Conservation (phyloP, 2,113 vertebrate species). For the Lonchura striata region DNA sequence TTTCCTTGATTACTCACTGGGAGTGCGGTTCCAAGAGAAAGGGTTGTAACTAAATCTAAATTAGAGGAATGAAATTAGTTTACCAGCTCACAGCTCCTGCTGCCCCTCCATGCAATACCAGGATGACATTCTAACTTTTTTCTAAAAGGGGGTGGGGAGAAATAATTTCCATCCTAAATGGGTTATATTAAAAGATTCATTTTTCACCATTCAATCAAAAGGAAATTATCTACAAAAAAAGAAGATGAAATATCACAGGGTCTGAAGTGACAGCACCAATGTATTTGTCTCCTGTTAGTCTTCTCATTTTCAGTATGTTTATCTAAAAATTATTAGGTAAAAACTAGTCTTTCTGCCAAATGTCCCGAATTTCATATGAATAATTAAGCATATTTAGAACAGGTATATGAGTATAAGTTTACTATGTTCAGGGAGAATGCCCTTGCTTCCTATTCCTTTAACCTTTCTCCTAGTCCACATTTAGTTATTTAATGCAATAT, state of each 20-base stretch:
- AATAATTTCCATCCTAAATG: neutral
- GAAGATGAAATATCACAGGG: neutral
- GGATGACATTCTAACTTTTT: neutral
- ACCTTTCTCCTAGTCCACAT: neutral
- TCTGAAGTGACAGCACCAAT: neutral
- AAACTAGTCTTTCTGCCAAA: neutral
- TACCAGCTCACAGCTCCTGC: constrained; percentile 9
- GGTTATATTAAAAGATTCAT: neutral
- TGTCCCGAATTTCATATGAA: neutral
- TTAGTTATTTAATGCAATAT: neutral
- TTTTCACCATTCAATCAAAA: neutral
- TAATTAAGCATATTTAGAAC: neutral
- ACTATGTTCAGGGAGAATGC: neutral
- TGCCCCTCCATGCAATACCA: neutral
- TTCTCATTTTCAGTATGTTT: neutral
- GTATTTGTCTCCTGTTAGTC: neutral
- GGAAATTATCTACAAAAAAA: neutral
- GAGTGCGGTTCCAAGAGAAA: constrained; percentile 2
- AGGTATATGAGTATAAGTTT: neutral
- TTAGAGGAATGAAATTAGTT: constrained; percentile 51
- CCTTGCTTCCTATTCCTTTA: neutral
- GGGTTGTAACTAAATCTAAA: constrained; percentile 25
- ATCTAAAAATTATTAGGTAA: neutral
- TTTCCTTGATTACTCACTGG: constrained; percentile 47
- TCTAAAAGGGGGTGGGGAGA: neutral